These are phyloP conservation scores for Myrmecophaga tridactyla DNA, from an alignment of 2,113 vertebrate species.

Conservation along the genomic window DNA sequence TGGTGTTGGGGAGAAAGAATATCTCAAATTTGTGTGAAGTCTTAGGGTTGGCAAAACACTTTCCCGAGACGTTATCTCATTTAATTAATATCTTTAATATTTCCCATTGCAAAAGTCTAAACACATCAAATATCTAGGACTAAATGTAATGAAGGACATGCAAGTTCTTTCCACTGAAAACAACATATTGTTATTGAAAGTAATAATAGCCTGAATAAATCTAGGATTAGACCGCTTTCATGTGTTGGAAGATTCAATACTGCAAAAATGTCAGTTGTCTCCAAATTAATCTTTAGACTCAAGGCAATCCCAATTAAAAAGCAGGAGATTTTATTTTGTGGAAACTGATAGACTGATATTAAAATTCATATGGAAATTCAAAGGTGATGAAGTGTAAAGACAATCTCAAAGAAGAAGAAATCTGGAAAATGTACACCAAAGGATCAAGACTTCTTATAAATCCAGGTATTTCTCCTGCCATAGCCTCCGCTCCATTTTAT, in stretches of 20 bases:
- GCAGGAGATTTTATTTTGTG: background rate
- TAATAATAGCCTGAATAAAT: background rate
- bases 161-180: background rate
- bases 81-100: background rate
- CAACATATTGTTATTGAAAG: background rate
- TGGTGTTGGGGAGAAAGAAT: background rate
- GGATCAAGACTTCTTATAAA: background rate
- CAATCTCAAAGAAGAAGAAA: background rate
- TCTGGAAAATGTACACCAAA: background rate
- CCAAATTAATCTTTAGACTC: background rate
- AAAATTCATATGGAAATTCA: slow-evolving; percentile 4
- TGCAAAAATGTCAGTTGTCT: background rate
- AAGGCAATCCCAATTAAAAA: background rate
- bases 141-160: background rate
- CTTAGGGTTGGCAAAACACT: slow-evolving; percentile 32
- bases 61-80: background rate
- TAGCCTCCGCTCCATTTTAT: background rate
- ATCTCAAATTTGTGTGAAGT: background rate
- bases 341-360: background rate
- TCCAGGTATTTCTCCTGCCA: background rate
- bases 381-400: background rate
- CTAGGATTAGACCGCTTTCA: background rate
- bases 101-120: background rate
- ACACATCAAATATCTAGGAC: background rate
- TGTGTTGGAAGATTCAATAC: background rate